Evolutionary conservation across 2,888 invertebrate species (phyloP), one percentile per base, ranked within the genome.

Genomic region (Diarsia mendica): DNA sequence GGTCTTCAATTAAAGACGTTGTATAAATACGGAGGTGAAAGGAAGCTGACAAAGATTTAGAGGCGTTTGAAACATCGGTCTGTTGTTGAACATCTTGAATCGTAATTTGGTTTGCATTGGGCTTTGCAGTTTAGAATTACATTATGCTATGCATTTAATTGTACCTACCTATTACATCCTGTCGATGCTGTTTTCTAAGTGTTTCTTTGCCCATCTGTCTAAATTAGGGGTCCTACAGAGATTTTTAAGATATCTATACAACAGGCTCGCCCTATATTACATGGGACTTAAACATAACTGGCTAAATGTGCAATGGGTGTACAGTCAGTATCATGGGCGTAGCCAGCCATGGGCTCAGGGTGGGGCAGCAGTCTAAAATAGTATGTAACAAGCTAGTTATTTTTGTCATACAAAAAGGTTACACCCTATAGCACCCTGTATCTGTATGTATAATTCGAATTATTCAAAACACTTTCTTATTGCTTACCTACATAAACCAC

Each of bases 1-100:
- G 80, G 5, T 6, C 18, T 20, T 15, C 39, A 67, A 82, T 70
- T 64, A 13, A 15, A 60, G 53, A 49, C 18, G 33, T 39, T 51
- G 15, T 11, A 39, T 67, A 63, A 75, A 76, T 79, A 70, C 66
- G 48, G 53, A 49, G 67, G 74, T 83, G 61, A 83, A 83, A 75
- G 75, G 73, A 77, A 49, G 44, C 60, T 55, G 28, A 20, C 15
- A 20, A 39, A 39, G 39, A 63, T 75, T 69, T 28, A 70, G 23
- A 60, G 15, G 49, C 18, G 20, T 8, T 64, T 76, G 33, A 79
- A 68, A 63, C 67, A 70, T 67, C 18, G 8, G 10, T 64, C 51
- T 82, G 61, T 67, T 72, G 61, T 77, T 63, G 10, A 33, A 23
- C n/a, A 58, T 72, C 28, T 61, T 63, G 78, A 28, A 51, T 73